These are phyloP conservation scores for Muscidifurax raptorellus DNA, from an alignment of 1,140 invertebrate species.

Conservation along the genomic window DNA sequence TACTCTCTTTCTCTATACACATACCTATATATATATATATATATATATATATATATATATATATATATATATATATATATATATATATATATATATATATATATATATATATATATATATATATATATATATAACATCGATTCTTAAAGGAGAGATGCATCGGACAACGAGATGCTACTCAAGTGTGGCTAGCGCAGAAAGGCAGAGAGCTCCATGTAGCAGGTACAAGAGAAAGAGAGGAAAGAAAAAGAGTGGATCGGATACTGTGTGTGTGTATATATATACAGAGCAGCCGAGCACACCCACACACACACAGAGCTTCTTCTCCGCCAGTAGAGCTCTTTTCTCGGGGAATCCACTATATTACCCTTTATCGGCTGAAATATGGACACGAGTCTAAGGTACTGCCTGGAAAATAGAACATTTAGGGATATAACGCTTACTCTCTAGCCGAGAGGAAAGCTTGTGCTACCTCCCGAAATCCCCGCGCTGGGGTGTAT, in stretches of 20 bases:
- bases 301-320: constrained; percentile 51
- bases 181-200: not conserved
- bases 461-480: constrained; percentile 35
- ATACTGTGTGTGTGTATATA: constrained; percentile 49
- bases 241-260: not conserved
- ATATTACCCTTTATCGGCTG: constrained; percentile 67
- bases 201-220: not conserved
- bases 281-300: no score
- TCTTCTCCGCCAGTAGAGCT: constrained; percentile 38
- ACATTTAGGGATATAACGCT: constrained; percentile 58
- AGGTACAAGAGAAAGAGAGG: not conserved
- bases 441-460: constrained; percentile 50
- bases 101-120: no score
- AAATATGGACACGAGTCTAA: constrained; percentile 64
- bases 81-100: no score
- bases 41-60: no score
- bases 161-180: not conserved
- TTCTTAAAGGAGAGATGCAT: not conserved
- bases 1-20: no score
- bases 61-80: no score
- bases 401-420: constrained; percentile 61
- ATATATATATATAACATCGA: not conserved
- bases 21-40: no score
- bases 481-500: not conserved
- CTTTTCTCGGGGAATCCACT: constrained; percentile 56